Evolutionary conservation across 1,140 invertebrate genomes (phyloP), one percentile per base, ranked within the genome.

Genomic region (Dreissena polymorpha): DNA sequence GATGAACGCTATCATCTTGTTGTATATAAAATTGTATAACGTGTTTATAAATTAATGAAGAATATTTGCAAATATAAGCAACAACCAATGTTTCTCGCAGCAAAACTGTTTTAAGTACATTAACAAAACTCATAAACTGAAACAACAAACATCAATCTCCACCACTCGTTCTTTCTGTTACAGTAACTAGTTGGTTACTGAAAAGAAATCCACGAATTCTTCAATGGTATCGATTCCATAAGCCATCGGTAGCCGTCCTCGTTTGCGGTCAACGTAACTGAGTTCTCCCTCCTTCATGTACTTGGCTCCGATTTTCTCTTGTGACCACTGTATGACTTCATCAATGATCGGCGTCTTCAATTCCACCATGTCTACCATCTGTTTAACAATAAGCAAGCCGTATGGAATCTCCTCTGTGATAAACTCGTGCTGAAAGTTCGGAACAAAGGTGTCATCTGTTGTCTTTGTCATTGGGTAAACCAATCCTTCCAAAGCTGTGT

Each of bases 221-320:
- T 89, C 85, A 25, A 91, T 53, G 6, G 87, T 87, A 12, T 70
- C 84, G 23, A 89, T 83, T 8, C 89, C 89, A 72, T 86, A 91
- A 21, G 74, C 70, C 76, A 91, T 89, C 12, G 91, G 91, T 69
- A 86, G 82, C 63, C 89, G 75, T 10, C 90, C 86, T 10, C 69
- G n/a, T 16, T 71, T 23, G 5, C 91, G 39, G 63, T 90, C 88
- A 73, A 88, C 89, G 21, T 88, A 89, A 27, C 65, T 86, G 23
- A 91, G 67, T 79, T 90, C 76, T 8, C 88, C 87, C 39, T 88
- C 86, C 10, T 88, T 84, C 14, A 91, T 39, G 67, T 88, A 90
- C 55, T 87, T 87, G 55, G 89, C 90, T 2, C 86, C 89, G 64
- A 88, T 84, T 78, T 89, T 88, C n/a, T 79, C 57, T 76, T 91